Percentiles rank a stretch among this genome's conserved stretches.
Conservation (phyloP, 2,113 vertebrate genomes). For the Mugil cephalus region DNA sequence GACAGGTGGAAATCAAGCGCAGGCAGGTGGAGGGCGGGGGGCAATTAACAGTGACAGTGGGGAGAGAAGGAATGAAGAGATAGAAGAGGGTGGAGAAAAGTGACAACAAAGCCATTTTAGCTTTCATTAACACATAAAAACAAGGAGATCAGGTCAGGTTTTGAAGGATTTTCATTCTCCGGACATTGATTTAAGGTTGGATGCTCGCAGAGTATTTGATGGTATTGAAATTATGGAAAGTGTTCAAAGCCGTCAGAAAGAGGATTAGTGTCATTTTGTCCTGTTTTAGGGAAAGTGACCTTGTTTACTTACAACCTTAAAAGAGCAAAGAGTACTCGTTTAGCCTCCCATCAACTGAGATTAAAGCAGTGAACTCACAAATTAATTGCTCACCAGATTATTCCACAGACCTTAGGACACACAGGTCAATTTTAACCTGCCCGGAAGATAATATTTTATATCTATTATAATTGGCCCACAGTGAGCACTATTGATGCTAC, state of each 20-base stretch:
- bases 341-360: conserved; percentile 19
- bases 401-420: conserved; percentile 14
- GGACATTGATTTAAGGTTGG: conserved; percentile 38
- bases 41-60: conserved; percentile 64
- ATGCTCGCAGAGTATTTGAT: conserved; percentile 33
- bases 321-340: conserved; percentile 5
- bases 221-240: conserved; percentile 60
- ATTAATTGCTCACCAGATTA: conserved; percentile 34
- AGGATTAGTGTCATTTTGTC: conserved; percentile 50
- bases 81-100: conserved; percentile 7
- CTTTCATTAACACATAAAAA: conserved; percentile 24
- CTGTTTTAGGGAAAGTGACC: conserved; percentile 43
- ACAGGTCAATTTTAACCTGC: too few species aligned
- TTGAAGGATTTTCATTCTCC: conserved; percentile 22
- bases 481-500: too few species aligned
- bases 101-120: conserved; percentile 7
- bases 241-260: conserved; percentile 39
- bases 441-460: too few species aligned
- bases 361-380: conserved; percentile 22
- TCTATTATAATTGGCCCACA: too few species aligned
- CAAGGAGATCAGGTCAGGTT: conserved; percentile 23
- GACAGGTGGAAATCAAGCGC: conserved; percentile 69
- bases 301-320: conserved; percentile 41
- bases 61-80: conserved; percentile 10
- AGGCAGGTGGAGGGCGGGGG: conserved; percentile 55